phyloP scores from a whole-genome alignment of 2,797 vertebrate species.

The Sebastes kiyomatsui region DNA sequence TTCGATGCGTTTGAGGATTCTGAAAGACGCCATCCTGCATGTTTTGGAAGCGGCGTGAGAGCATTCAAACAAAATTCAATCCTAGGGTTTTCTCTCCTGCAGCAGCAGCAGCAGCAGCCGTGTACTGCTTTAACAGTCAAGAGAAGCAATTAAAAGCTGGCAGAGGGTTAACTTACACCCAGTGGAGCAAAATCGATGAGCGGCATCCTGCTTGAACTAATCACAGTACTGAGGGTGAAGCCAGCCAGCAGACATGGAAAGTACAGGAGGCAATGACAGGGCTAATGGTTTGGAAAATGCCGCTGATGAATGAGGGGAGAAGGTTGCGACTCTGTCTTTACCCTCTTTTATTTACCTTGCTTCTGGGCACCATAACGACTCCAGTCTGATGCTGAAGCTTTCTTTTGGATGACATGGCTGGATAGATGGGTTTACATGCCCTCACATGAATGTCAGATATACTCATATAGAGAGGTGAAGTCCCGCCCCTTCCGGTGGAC shows the following conservation, averaged over 20 bases:
- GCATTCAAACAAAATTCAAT: constrained; percentile 23
- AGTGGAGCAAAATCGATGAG: constrained; percentile 76
- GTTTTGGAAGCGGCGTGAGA: constrained; percentile 2
- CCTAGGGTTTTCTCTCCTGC: background rate
- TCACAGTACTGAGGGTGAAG: constrained; percentile 68
- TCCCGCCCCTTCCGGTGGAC: rapidly evolving
- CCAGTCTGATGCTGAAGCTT: constrained; percentile 6
- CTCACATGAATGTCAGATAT: background rate
- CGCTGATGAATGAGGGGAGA: constrained; percentile 72
- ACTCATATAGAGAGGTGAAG: background rate
- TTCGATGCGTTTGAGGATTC: constrained; percentile 13
- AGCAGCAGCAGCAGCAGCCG: constrained; percentile 16
- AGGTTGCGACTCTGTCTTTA: constrained; percentile 50
- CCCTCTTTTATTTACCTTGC: constrained; percentile 59
- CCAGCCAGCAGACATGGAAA: constrained; percentile 71
- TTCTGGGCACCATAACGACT: constrained; percentile 12
- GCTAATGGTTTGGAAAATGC: constrained; percentile 80
- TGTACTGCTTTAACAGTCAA: constrained; percentile 61
- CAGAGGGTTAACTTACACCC: constrained; percentile 77
- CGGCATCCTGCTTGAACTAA: constrained; percentile 74
- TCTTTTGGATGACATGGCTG: background rate
- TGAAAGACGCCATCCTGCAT: constrained; percentile 11
- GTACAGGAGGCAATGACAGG: constrained; percentile 77
- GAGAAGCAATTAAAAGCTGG: constrained; percentile 77
- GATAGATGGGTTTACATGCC: background rate